phyloP scores from a whole-genome alignment of 1,140 invertebrate species.

The Scaptodrosophila lebanonensis region DNA sequence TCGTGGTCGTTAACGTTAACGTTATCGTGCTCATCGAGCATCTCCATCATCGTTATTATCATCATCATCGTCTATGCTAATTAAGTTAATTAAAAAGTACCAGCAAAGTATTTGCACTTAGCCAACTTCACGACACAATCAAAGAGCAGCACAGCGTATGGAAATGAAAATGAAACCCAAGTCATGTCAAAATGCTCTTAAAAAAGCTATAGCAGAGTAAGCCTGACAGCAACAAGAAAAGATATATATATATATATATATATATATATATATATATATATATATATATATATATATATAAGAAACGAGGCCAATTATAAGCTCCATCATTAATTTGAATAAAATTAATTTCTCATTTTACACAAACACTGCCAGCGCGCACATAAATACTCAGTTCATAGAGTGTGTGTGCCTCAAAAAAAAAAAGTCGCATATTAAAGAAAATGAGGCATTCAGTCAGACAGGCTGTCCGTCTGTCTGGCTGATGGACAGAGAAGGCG shows the following conservation, averaged over 20 bases:
- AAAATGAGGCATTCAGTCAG: not conserved
- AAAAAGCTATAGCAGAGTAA: conserved; percentile 36
- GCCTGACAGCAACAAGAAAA: conserved; percentile 13
- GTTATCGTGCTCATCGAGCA: too few species aligned
- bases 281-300: conserved; percentile 18
- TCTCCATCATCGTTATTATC: too few species aligned
- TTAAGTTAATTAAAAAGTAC: conserved; percentile 75
- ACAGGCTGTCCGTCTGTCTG: too few species aligned
- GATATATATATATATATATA: not conserved
- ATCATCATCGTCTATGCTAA: conserved; percentile 73
- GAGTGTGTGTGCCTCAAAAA: conserved; percentile 24
- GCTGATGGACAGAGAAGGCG: too few species aligned
- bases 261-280: conserved; percentile 38
- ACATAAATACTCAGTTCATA: conserved; percentile 18
- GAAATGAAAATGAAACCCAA: conserved; percentile 64
- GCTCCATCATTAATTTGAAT: conserved; percentile 74
- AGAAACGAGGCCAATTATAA: conserved; percentile 71
- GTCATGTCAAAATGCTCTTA: conserved; percentile 74
- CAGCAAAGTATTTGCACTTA: conserved; percentile 73
- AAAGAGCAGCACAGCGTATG: conserved; percentile 57
- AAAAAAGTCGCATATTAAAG: conserved; percentile 2
- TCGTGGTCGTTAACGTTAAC: too few species aligned
- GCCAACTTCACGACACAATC: conserved; percentile 73
- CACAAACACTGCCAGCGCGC: conserved; percentile 33
- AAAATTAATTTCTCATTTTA: conserved; percentile 62